These are phyloP conservation scores for Phortica magna DNA, from an alignment of 2,888 invertebrate genomes.

Conservation along the genomic window DNA sequence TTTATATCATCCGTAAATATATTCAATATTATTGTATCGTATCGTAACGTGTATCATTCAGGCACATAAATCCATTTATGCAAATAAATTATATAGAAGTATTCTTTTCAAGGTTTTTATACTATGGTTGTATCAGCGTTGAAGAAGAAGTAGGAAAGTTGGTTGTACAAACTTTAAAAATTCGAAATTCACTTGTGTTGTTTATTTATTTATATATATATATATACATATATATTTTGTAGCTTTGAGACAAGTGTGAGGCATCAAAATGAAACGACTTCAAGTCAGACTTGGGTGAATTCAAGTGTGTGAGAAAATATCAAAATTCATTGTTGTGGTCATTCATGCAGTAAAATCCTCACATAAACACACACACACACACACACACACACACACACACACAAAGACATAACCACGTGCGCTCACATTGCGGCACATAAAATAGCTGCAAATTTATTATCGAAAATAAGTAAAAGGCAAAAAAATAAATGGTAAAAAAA, in stretches of 20 bases:
- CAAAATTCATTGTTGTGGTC: slow-evolving; percentile 27
- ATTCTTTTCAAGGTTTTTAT: too few relatives aligned
- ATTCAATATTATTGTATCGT: too few relatives aligned
- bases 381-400: neutral
- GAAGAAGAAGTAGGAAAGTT: too few relatives aligned
- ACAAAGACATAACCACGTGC: slow-evolving; percentile 18
- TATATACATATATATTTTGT: neutral
- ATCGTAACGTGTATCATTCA: too few relatives aligned
- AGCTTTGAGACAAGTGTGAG: neutral
- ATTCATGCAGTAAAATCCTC: slow-evolving; percentile 33
- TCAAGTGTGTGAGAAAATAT: slow-evolving; percentile 10
- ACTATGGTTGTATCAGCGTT: too few relatives aligned
- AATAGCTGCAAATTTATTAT: slow-evolving; percentile 53
- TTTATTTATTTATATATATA: neutral
- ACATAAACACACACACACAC: slow-evolving; percentile 24
- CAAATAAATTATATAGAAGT: too few relatives aligned
- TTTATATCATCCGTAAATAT: too few relatives aligned
- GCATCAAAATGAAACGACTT: too few relatives aligned
- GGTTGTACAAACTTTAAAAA: too few relatives aligned
- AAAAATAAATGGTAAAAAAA: neutral
- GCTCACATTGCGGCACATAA: slow-evolving; percentile 41
- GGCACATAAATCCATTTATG: too few relatives aligned
- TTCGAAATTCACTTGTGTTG: neutral
- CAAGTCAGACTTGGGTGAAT: too few relatives aligned
- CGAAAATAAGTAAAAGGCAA: slow-evolving; percentile 25